These are phyloP conservation scores for Macrophya annulata DNA, from an alignment of 2,888 invertebrate genomes.

Conservation along the genomic window DNA sequence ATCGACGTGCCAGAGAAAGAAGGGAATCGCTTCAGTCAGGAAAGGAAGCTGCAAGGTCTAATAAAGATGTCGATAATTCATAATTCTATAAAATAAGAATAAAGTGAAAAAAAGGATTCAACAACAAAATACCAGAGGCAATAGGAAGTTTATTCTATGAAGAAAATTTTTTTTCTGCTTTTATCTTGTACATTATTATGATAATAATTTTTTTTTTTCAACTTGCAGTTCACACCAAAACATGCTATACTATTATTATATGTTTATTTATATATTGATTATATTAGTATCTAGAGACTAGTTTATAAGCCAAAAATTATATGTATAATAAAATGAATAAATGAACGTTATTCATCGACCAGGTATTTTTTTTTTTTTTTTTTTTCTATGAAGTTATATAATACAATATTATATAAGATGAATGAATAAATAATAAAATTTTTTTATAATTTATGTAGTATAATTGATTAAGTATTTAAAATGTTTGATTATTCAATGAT, in stretches of 20 bases:
- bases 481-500: not conserved
- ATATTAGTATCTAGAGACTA: slow-evolving; percentile 16
- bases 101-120: not conserved
- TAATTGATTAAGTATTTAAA: not conserved
- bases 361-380: not conserved
- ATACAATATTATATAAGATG: not conserved
- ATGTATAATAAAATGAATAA: slow-evolving; percentile 4
- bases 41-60: not conserved
- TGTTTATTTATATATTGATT: not conserved
- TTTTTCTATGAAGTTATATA: not conserved
- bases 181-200: not conserved
- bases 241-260: slow-evolving; percentile 4
- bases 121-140: slow-evolving; percentile 8
- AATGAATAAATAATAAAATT: not conserved
- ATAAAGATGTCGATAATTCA: not conserved
- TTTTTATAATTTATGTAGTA: not conserved
- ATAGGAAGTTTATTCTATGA: slow-evolving; percentile 24
- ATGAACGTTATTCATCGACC: not conserved
- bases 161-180: not conserved
- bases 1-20: slow-evolving; percentile 88
- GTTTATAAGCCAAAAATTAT: not conserved
- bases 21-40: slow-evolving; percentile 80
- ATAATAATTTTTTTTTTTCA: not conserved
- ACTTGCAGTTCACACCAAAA: slow-evolving; percentile 7
- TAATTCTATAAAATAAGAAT: not conserved